Conservation (phyloP, 1,140 invertebrate genomes). For the Sarcophaga bullata region DNA sequence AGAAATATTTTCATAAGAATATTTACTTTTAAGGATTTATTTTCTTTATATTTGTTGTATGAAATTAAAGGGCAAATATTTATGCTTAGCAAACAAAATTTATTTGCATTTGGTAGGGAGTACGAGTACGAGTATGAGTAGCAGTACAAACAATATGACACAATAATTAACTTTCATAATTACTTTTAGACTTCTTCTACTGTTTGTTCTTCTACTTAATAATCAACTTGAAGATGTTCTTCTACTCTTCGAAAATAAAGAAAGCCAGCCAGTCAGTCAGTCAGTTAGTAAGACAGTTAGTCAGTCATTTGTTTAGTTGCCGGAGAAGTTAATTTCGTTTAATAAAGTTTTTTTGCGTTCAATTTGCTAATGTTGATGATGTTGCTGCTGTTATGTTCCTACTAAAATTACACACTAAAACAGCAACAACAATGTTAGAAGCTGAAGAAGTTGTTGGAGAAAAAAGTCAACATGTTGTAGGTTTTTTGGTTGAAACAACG, state of each 20-base stretch:
- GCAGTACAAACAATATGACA: not conserved
- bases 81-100: too few relatives aligned
- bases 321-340: too few relatives aligned
- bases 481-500: not conserved
- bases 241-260: too few relatives aligned
- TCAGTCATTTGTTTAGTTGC: too few relatives aligned
- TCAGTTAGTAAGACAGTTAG: not conserved
- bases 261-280: not conserved
- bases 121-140: too few relatives aligned
- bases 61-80: too few relatives aligned
- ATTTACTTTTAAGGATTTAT: too few relatives aligned
- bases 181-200: not conserved
- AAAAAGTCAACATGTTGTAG: not conserved
- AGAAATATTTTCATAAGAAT: not conserved
- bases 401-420: not conserved
- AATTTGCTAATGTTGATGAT: too few relatives aligned
- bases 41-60: too few relatives aligned
- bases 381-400: not conserved
- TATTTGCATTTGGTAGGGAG: too few relatives aligned
- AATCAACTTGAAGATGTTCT: too few relatives aligned
- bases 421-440: not conserved
- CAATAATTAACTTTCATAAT: conserved; percentile 19
- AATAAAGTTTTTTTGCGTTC: too few relatives aligned
- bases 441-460: not conserved
- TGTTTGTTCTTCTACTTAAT: not conserved